Base-by-base conservation (phyloP, 2,113 vertebrate species). In the Gymnobelideus leadbeateri region DNA sequence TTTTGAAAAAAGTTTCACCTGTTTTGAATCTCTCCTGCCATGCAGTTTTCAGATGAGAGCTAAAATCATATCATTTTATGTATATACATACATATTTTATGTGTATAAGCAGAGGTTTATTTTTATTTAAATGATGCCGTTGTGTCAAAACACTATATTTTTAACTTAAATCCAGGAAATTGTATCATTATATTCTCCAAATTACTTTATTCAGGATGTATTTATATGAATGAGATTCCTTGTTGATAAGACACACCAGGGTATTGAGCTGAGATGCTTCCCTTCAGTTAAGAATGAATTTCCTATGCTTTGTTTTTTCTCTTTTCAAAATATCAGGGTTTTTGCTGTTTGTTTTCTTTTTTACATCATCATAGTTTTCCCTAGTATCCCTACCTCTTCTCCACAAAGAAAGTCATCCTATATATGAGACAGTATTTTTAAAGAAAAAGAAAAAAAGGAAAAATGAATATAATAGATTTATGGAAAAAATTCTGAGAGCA, bases 171-270 rank as follows among this genome's bases (percentile, higher is more conserved):
- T 91, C 55, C 53, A 3, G 95, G 51, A 91, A 91, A 92, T 92
- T 49, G 47, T 2, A 1, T 49, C 94, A 55, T 31, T 37, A 68
- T 31, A 92, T 5, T 51, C 50, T 2, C 21, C 1, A 91, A 96
- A 92, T 57, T 89, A 53, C 21, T 23, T 53, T 53, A 53, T 53
- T 3, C 53, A 53, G 53, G 23, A 94, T 54, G 0, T 49, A 47
- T 93, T 95, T 47, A 50, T 92, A 37, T 89, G 52, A 96, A 96
- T 25, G 4, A 24, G 52, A 51, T 68, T 68, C 31, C 54, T 95
- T 53, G 19, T 6, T 53, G 53, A 53, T 53, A 53, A 21, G 53
- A 90, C 5, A 95, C 16, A 53, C 68, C 68, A 8, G 52, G 11
- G 51, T 93, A 89, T 52, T 57, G 92, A 92, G 14, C 68, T 68